Percentiles rank a stretch among this genome's conserved stretches.
phyloP scores from a whole-genome alignment of 2,888 invertebrate species.

The Elegia similella region DNA sequence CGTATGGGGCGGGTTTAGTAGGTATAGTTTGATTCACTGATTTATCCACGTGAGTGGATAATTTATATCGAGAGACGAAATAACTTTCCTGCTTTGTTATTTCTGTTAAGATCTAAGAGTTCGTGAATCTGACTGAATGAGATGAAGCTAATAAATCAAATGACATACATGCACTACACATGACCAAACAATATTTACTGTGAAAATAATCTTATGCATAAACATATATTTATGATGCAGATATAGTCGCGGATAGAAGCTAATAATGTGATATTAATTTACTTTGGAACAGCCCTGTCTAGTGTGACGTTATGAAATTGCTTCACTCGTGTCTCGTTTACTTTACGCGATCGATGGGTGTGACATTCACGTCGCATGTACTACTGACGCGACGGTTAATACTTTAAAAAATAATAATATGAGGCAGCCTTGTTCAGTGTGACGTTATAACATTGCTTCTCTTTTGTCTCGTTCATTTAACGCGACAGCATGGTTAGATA shows the following conservation, averaged over 20 bases:
- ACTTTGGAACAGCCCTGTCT: slow-evolving; percentile 14
- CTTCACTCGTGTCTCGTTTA: slow-evolving; percentile 22
- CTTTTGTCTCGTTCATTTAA: slow-evolving; percentile 24
- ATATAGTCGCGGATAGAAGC: too few species aligned
- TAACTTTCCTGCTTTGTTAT: neutral
- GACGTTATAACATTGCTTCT: slow-evolving; percentile 10
- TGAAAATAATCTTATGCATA: too few species aligned
- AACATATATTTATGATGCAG: too few species aligned
- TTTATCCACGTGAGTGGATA: neutral
- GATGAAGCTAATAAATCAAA: too few species aligned
- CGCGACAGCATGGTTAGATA: slow-evolving; percentile 15
- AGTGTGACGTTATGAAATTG: slow-evolving; percentile 6
- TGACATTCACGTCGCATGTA: slow-evolving; percentile 5
- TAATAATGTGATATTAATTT: too few species aligned
- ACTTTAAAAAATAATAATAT: too few species aligned
- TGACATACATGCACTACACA: too few species aligned
- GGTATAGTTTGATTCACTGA: neutral
- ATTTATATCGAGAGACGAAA: neutral
- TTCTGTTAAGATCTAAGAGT: neutral
- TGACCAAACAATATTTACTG: too few species aligned
- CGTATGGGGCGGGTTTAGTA: neutral
- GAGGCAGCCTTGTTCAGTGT: neutral
- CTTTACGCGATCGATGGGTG: slow-evolving; percentile 15
- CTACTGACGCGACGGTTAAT: slow-evolving; percentile 6
- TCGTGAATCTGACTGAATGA: too few species aligned